phyloP scores from a whole-genome alignment of 2,888 invertebrate species.

The Xylota segnis region DNA sequence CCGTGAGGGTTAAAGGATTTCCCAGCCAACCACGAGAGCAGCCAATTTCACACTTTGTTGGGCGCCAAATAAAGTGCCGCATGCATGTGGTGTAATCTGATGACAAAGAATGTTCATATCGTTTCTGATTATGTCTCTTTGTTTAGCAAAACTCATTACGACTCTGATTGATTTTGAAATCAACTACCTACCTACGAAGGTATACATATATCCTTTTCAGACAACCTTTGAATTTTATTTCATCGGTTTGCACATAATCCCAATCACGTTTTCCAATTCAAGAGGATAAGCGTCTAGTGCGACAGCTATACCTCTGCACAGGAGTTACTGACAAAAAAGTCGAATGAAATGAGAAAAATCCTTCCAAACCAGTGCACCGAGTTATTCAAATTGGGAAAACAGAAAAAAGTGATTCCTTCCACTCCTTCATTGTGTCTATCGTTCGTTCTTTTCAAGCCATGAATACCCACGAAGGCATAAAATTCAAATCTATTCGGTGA shows the following conservation, averaged over 20 bases:
- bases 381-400: conserved; percentile 25
- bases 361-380: conserved; percentile 11
- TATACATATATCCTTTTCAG: not conserved
- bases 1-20: not conserved
- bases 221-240: conserved; percentile 3
- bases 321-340: not conserved
- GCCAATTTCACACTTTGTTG: not conserved
- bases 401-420: conserved; percentile 5
- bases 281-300: conserved; percentile 14
- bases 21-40: conserved; percentile 1
- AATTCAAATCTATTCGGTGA: conserved; percentile 23
- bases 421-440: conserved; percentile 9
- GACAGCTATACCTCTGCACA: conserved; percentile 13
- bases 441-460: not conserved
- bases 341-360: not conserved
- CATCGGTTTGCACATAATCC: conserved; percentile 8
- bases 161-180: not conserved
- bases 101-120: not conserved
- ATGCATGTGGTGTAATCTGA: not conserved
- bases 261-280: conserved; percentile 40
- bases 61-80: not conserved
- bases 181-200: not conserved
- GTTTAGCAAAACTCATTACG: not conserved
- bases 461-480: conserved; percentile 15
- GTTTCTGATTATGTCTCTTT: not conserved